Conservation (phyloP, 2,888 invertebrate species). For the Plagiodera versicolora region DNA sequence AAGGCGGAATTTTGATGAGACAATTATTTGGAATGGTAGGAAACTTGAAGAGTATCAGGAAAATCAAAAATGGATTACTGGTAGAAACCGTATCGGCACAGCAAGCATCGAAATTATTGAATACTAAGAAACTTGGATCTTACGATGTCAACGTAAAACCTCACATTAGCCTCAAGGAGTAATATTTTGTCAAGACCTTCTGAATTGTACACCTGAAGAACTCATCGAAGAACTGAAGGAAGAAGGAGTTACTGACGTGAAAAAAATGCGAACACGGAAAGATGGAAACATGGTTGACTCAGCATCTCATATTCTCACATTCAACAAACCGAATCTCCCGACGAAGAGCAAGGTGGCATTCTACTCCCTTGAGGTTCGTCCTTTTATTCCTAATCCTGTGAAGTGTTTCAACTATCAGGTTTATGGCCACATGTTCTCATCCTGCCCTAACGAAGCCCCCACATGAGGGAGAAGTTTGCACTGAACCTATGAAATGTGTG, state of each 20-base stretch:
- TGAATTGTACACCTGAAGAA: constrained; percentile 3
- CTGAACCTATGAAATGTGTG: constrained; percentile 9
- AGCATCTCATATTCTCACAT: constrained; percentile 5
- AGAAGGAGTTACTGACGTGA: constrained; percentile 2
- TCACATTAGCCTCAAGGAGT: not conserved
- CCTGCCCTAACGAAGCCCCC: constrained; percentile 9
- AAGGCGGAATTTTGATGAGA: not conserved
- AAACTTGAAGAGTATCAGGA: not conserved
- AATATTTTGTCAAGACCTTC: not conserved
- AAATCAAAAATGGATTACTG: not conserved
- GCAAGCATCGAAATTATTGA: constrained; percentile 3
- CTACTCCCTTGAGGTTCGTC: not conserved
- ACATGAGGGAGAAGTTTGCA: constrained; percentile 14
- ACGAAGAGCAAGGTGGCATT: not conserved
- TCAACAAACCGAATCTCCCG: constrained; percentile 3
- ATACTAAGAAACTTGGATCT: constrained; percentile 5
- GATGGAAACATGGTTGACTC: constrained; percentile 1
- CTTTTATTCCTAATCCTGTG: constrained; percentile 8
- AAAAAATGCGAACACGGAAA: not conserved
- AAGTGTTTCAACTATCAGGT: constrained; percentile 26
- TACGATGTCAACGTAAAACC: not conserved
- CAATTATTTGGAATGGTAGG: not conserved
- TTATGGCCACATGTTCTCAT: constrained; percentile 17
- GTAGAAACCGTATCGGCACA: constrained; percentile 4
- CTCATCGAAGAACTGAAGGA: constrained; percentile 1